Conservation (phyloP, 2,797 vertebrate genomes). For the Enteromius viviparus region DNA sequence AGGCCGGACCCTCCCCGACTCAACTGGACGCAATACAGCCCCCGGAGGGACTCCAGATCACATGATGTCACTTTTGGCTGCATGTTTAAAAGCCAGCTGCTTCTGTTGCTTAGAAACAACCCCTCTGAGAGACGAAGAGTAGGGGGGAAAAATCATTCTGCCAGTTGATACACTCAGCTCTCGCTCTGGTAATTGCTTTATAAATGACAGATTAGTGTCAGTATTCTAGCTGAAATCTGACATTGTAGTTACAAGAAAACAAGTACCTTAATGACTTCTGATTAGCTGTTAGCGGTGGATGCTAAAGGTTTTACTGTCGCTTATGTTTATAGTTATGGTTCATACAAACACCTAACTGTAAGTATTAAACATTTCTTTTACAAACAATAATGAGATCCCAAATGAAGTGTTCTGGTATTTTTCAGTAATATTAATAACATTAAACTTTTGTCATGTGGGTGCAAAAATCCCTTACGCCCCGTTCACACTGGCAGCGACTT, state of each 20-base stretch:
- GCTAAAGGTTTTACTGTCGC: background rate
- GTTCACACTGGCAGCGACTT: too few relatives aligned
- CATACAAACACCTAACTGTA: background rate
- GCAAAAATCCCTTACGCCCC: background rate
- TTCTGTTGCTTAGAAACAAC: conserved; percentile 53
- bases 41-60: conserved; percentile 34
- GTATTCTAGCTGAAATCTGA: conserved; percentile 6
- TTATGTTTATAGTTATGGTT: background rate
- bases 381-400: background rate
- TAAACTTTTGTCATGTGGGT: background rate
- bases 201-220: conserved; percentile 20
- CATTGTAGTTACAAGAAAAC: background rate
- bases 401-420: background rate
- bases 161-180: conserved; percentile 1
- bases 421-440: background rate
- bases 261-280: conserved; percentile 1
- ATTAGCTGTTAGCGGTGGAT: background rate
- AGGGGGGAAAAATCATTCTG: background rate
- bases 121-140: conserved; percentile 10
- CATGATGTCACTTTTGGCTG: conserved; percentile 61
- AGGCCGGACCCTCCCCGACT: conserved; percentile 28
- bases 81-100: conserved; percentile 55
- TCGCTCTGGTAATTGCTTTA: conserved; percentile 1
- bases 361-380: background rate
- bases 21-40: conserved; percentile 18